Evolutionary conservation across 2,113 vertebrate genomes (phyloP), one percentile per base, ranked within the genome.

Genomic region (Isurus oxyrinchus): DNA sequence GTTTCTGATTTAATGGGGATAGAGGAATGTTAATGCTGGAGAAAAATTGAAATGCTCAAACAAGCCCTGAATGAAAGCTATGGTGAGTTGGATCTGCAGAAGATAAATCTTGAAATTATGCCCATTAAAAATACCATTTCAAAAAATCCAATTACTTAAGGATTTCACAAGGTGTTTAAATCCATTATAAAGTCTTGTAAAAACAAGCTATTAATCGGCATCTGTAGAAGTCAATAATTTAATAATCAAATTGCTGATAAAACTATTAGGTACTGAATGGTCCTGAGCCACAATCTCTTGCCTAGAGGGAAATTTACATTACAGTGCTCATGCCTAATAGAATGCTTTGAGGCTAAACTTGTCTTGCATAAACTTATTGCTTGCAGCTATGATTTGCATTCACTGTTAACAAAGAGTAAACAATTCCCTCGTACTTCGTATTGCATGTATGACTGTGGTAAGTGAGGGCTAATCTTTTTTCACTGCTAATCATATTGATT

Each of bases 321-420:
- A 97, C 25, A 98, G 97, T 98, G 98, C 97, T 97, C 97, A 98
- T 98, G 98, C 97, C 97, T 97, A 97, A 98, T 97, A 97, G 97
- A 97, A 97, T 98, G 98, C 98, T 98, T 97, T 97, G 96, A 97
- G 98, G 98, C 98, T 98, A 98, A 98, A 98, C 98, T 98, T 98
- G 98, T 98, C 98, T 98, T 98, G 98, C 98, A 98, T 98, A 97
- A 98, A 97, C 97, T 97, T 97, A 97, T 97, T 6, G 96, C 98
- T 98, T 96, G 97, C 97, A 98, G 97, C 97, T 97, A 97, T 98
- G 98, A 97, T 98, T 97, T 97, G 97, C 97, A 98, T 97, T 97
- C 97, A 97, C 97, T 97, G 97, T 97, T 98, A 97, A 97, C 97
- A 97, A 96, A 97, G 98, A 97, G 97, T 97, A 98, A 97, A 97